phyloP scores from a whole-genome alignment of 1,140 invertebrate genomes.

The Harpegnathos saltator region DNA sequence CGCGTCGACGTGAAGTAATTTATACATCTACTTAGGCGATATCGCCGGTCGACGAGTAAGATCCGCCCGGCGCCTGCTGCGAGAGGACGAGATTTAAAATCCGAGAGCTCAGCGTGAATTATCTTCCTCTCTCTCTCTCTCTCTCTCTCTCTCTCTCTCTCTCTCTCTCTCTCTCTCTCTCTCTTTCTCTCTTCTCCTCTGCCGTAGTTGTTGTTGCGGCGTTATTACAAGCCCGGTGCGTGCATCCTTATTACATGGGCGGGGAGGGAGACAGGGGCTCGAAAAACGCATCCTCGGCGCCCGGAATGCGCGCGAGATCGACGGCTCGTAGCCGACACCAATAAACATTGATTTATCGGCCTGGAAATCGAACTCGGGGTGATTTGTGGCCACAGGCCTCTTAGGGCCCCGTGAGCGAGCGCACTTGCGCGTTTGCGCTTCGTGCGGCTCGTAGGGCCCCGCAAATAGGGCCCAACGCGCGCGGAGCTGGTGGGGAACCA shows the following conservation, averaged over 20 bases:
- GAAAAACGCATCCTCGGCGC: constrained; percentile 22
- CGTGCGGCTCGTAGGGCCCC: constrained; percentile 28
- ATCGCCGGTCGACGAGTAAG: constrained; percentile 5
- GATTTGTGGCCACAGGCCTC: constrained; percentile 80
- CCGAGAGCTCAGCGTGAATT: not conserved
- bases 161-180: too few species aligned
- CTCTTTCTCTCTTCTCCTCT: too few species aligned
- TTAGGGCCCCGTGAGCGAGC: constrained; percentile 35
- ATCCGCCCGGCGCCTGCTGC: not conserved
- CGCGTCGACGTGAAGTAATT: constrained; percentile 3
- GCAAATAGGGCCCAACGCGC: not conserved
- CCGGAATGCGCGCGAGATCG: constrained; percentile 59
- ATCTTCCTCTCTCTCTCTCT: not conserved
- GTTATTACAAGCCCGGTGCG: constrained; percentile 21
- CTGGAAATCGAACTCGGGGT: constrained; percentile 82
- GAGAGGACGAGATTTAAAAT: constrained; percentile 25
- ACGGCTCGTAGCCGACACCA: constrained; percentile 68
- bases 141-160: too few species aligned
- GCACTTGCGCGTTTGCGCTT: not conserved
- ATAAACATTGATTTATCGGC: constrained; percentile 85
- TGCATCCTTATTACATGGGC: constrained; percentile 23
- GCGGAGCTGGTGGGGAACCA: constrained; percentile 67
- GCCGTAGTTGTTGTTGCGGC: not conserved
- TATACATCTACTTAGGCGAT: constrained; percentile 9
- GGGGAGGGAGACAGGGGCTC: not conserved